Percentiles rank a stretch among this genome's conserved stretches.
These are phyloP conservation scores for Novumbra hubbsi DNA, from an alignment of 2,797 vertebrate genomes.

Conservation along the genomic window DNA sequence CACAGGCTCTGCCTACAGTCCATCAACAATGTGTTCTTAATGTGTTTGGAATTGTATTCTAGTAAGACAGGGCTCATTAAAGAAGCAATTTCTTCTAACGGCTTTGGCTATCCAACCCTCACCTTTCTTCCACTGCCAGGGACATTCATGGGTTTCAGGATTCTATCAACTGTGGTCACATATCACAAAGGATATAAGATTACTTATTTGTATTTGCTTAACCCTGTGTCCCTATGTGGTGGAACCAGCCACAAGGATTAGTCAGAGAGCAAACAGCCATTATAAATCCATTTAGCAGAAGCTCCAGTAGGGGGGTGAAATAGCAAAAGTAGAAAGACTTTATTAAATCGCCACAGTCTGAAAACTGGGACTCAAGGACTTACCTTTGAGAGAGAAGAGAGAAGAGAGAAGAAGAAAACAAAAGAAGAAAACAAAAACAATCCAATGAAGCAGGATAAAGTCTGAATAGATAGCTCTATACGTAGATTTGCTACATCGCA, in stretches of 20 bases:
- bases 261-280: conserved; percentile 52
- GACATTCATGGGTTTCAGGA: conserved; percentile 22
- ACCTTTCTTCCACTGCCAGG: conserved; percentile 22
- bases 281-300: conserved; percentile 56
- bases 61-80: conserved; percentile 22
- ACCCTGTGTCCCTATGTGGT: conserved; percentile 37
- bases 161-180: conserved; percentile 15
- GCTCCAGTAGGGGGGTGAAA: conserved; percentile 36
- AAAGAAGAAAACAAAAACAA: conserved; percentile 4
- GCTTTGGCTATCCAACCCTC: conserved; percentile 13
- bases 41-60: conserved; percentile 17
- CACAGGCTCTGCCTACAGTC: conserved; percentile 11
- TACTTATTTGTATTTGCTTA: conserved; percentile 44
- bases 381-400: background rate
- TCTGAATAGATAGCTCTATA: conserved; percentile 1
- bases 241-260: conserved; percentile 43
- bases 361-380: conserved; percentile 20
- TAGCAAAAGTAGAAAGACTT: conserved; percentile 34
- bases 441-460: conserved; percentile 9
- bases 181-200: conserved; percentile 27
- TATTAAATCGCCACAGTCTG: conserved; percentile 31
- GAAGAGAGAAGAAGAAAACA: conserved; percentile 1
- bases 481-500: conserved; percentile 16
- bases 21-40: conserved; percentile 20
- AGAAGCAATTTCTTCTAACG: conserved; percentile 22